Evolutionary conservation across 1,140 invertebrate genomes (phyloP).

Genomic region (Anoplophora glabripennis): DNA sequence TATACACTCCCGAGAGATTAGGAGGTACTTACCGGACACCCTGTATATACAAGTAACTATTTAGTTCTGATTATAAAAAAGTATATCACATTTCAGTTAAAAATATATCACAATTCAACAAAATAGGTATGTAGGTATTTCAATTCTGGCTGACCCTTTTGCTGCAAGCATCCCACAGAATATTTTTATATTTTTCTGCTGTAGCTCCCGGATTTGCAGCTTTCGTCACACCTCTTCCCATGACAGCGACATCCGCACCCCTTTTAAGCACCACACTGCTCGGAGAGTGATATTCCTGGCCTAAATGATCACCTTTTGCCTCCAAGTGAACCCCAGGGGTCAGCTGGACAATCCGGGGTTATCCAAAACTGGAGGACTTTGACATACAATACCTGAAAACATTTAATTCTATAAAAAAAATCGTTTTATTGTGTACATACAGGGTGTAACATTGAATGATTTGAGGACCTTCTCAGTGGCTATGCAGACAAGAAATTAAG

Average conservation of each 20-base stretch:
- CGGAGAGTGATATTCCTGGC: slow-evolving; percentile 74
- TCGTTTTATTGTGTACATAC: background rate
- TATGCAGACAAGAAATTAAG: no score
- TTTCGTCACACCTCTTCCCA: slow-evolving; percentile 85
- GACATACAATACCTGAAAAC: slow-evolving; percentile 72
- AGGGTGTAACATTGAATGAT: no score
- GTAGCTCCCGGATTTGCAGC: slow-evolving; percentile 61
- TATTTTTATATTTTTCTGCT: slow-evolving; percentile 69
- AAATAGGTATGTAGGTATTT: no score
- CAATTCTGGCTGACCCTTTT: no score
- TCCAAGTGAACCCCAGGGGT: slow-evolving; percentile 82
- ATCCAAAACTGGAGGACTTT: slow-evolving; percentile 64
- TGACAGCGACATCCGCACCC: slow-evolving; percentile 89
- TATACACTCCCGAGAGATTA: no score
- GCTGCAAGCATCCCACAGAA: slow-evolving; percentile 75
- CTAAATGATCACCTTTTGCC: slow-evolving; percentile 59
- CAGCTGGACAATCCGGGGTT: slow-evolving; percentile 75
- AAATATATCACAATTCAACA: no score
- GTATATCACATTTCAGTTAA: no score
- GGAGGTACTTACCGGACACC: no score
- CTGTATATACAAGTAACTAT: no score
- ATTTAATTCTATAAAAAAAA: background rate
- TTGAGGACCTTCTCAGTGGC: no score
- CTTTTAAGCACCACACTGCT: slow-evolving; percentile 72
- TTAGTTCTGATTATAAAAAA: no score